Conservation (phyloP, 2,113 vertebrate genomes). For the Mustela nigripes region DNA sequence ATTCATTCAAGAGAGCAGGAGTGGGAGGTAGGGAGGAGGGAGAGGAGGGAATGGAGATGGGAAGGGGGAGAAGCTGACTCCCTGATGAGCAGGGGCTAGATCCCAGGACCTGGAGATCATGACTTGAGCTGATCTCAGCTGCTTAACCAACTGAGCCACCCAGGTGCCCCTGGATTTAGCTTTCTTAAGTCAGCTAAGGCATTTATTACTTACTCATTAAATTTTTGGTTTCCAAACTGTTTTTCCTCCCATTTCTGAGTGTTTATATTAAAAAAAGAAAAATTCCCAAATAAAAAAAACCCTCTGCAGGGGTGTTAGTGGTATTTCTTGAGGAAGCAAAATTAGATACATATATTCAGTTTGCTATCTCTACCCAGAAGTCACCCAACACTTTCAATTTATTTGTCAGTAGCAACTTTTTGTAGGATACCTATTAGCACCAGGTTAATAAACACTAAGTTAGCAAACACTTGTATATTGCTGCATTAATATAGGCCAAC, state of each 20-base stretch:
- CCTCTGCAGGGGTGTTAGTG: not conserved
- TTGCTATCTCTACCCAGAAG: not conserved
- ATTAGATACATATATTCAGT: constrained; percentile 4
- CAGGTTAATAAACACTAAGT: not conserved
- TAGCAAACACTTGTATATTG: not conserved
- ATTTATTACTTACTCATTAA: constrained; percentile 6
- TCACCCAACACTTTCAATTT: not conserved
- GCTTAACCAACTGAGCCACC: not conserved
- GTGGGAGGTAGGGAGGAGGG: not conserved
- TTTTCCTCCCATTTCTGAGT: not conserved
- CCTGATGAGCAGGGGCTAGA: not conserved
- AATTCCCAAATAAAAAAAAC: not conserved
- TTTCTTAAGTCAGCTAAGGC: not conserved
- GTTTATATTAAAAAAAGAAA: not conserved
- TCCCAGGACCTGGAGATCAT: not conserved
- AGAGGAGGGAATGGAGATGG: not conserved
- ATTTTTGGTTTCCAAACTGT: constrained; percentile 21
- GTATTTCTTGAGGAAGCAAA: constrained; percentile 43
- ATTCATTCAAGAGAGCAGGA: not conserved
- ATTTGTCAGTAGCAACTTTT: constrained; percentile 39
- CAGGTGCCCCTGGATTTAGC: not conserved
- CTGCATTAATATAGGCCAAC: not conserved
- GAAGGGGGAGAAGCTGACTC: not conserved
- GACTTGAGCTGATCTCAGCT: not conserved
- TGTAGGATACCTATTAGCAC: not conserved